Conservation (phyloP, 2,113 vertebrate species). For the Neopipo cinnamomea region DNA sequence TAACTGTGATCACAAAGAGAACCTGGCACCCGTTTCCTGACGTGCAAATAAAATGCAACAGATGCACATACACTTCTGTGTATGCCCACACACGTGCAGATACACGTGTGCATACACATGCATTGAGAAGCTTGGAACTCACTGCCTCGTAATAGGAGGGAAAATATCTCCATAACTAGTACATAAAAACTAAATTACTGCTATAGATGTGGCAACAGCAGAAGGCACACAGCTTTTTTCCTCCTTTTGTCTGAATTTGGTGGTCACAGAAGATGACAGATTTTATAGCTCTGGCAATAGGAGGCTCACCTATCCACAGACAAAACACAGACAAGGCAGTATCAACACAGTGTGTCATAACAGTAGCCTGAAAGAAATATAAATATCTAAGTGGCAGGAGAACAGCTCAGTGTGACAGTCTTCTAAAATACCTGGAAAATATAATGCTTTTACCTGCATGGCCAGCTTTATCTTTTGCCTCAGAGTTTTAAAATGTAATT, state of each 20-base stretch:
- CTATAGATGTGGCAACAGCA: not conserved
- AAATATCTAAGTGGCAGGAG: not conserved
- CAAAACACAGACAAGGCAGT: not conserved
- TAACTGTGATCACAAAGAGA: not conserved
- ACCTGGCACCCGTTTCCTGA: not conserved
- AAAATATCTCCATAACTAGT: not conserved
- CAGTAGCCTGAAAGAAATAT: not conserved
- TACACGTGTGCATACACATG: accelerated
- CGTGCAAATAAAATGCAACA: not conserved
- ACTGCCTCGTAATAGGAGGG: not conserved
- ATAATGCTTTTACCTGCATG: not conserved
- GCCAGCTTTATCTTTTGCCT: not conserved
- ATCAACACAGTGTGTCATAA: not conserved
- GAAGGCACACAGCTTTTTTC: not conserved
- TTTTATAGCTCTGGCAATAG: not conserved
- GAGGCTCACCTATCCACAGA: not conserved
- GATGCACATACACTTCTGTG: not conserved
- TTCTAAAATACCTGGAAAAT: not conserved
- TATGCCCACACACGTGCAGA: not conserved
- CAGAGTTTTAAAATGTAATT: not conserved
- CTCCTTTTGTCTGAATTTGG: not conserved
- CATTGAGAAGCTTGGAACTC: not conserved
- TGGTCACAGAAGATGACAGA: not conserved
- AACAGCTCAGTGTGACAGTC: not conserved
- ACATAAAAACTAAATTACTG: not conserved